Evolutionary conservation across 2,797 vertebrate species (phyloP).

Genomic region (Crax fasciolata): DNA sequence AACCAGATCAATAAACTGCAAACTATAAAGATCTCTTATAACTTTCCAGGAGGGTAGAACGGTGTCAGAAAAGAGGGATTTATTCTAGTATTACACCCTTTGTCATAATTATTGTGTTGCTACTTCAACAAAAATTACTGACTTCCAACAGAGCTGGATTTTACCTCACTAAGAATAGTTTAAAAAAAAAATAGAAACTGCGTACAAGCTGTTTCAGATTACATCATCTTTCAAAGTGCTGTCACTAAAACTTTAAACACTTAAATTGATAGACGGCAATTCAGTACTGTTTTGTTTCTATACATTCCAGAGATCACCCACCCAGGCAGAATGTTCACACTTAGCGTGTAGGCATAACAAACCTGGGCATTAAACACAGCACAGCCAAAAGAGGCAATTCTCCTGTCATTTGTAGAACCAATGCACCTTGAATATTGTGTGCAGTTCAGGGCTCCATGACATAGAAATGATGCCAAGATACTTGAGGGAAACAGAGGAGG

Average conservation of each 20-base stretch:
- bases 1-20: background rate
- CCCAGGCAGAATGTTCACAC: background rate
- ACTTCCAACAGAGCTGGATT: background rate
- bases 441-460: too few relatives aligned
- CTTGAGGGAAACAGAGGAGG: background rate
- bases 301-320: background rate
- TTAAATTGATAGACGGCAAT: background rate
- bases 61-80: background rate
- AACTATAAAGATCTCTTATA: background rate
- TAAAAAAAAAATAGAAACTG: background rate
- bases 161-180: background rate
- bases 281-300: background rate
- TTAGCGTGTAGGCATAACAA: background rate
- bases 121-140: background rate
- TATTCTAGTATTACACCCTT: background rate
- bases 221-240: background rate
- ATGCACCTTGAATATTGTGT: background rate
- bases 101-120: background rate
- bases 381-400: background rate
- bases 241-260: background rate
- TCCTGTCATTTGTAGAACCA: background rate
- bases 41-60: background rate
- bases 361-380: background rate
- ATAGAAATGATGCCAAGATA: background rate
- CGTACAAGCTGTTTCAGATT: background rate